Conservation (phyloP, 2,888 invertebrate genomes). For the Epirrita christyi region DNA sequence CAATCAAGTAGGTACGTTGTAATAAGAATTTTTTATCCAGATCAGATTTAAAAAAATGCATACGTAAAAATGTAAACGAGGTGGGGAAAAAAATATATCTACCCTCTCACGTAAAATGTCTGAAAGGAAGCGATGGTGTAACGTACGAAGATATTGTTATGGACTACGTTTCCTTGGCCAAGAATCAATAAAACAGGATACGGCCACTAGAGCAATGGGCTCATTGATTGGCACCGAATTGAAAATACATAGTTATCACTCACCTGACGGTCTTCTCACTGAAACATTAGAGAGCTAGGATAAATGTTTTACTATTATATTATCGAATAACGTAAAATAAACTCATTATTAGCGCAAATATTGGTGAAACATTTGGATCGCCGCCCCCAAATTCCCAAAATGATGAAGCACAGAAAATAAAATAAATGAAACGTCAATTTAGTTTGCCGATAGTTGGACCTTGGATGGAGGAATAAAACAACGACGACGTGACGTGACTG, state of each 20-base stretch:
- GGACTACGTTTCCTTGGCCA: conserved; percentile 36
- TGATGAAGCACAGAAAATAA: no score
- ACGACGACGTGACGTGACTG: no score
- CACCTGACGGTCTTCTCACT: conserved; percentile 50
- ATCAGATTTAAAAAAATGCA: background rate
- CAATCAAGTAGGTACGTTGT: no score
- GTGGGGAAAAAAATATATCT: background rate
- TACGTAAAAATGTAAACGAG: background rate
- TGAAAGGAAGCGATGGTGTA: background rate
- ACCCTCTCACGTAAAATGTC: background rate
- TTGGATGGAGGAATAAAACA: no score
- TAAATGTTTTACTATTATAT: conserved; percentile 33
- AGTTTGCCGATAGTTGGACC: no score
- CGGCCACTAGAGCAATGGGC: conserved; percentile 50
- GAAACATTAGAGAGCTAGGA: conserved; percentile 48
- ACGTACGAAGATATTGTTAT: background rate
- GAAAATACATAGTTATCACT: conserved; percentile 33
- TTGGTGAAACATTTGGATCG: conserved; percentile 53
- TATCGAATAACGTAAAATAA: conserved; percentile 39
- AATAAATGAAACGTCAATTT: no score
- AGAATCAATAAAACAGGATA: conserved; percentile 71
- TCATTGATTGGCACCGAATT: conserved; percentile 12
- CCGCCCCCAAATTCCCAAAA: conserved; percentile 65
- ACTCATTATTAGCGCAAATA: conserved; percentile 55
- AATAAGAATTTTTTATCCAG: background rate